Evolutionary conservation across 1,140 invertebrate species (phyloP).

Genomic region (Proales similis): DNA sequence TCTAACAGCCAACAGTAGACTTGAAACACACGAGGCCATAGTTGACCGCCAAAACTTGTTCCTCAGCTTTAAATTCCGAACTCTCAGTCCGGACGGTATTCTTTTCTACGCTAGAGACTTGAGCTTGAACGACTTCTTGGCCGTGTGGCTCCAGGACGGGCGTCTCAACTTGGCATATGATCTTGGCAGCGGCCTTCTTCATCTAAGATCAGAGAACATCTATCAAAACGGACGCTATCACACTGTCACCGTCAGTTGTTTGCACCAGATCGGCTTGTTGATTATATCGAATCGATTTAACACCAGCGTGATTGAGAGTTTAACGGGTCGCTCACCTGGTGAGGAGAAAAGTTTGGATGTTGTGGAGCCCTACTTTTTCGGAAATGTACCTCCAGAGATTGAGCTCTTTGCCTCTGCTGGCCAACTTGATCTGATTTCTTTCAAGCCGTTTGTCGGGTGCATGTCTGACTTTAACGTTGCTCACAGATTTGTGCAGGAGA

Average conservation of each 20-base stretch:
- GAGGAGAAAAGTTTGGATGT: constrained; percentile 6
- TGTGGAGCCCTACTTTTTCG: constrained; percentile 33
- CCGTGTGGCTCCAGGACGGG: constrained; percentile 71
- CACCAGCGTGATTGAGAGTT: constrained; percentile 3
- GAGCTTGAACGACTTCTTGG: constrained; percentile 63
- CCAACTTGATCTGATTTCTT: constrained; percentile 17
- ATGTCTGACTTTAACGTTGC: constrained; percentile 36
- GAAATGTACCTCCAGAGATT: constrained; percentile 6
- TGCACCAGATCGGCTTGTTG: background rate
- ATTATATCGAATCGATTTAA: constrained; percentile 19
- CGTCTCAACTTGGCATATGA: constrained; percentile 65
- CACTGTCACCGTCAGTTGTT: constrained; percentile 8
- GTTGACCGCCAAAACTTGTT: background rate
- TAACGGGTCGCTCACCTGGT: background rate
- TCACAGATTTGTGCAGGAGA: constrained; percentile 9
- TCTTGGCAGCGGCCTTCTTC: constrained; percentile 60
- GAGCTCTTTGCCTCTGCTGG: background rate
- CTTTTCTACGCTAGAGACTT: constrained; percentile 28
- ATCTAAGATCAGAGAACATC: constrained; percentile 18
- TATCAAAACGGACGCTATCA: constrained; percentile 30
- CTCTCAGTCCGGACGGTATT: constrained; percentile 3
- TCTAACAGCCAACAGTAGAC: constrained; percentile 2
- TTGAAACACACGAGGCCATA: background rate
- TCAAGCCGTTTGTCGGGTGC: constrained; percentile 27
- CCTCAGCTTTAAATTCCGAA: constrained; percentile 36